Conservation (phyloP, 2,888 invertebrate species). For the Nyleta sp. region DNA sequence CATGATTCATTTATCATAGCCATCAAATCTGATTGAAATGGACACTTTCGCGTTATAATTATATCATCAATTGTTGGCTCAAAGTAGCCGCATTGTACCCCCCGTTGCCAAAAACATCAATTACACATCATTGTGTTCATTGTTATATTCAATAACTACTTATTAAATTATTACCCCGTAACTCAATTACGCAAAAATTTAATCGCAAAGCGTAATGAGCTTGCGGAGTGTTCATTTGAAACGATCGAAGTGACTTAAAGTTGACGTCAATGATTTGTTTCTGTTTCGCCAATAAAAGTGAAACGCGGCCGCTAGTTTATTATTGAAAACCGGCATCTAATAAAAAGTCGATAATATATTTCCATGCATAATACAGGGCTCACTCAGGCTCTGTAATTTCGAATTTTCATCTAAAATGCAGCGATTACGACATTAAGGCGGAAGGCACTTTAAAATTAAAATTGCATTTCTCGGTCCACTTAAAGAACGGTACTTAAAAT, state of each 20-base stretch:
- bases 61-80: constrained; percentile 51
- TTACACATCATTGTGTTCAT: constrained; percentile 22
- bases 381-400: not conserved
- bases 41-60: constrained; percentile 57
- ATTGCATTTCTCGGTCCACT: not conserved
- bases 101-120: constrained; percentile 29
- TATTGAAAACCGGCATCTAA: too few relatives aligned
- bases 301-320: too few relatives aligned
- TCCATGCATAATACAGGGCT: not conserved
- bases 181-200: not conserved
- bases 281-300: too few relatives aligned
- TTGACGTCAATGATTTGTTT: too few relatives aligned
- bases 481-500: not conserved
- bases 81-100: constrained; percentile 39
- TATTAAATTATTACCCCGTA: constrained; percentile 6
- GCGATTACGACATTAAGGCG: not conserved
- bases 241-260: too few relatives aligned
- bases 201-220: not conserved
- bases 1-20: constrained; percentile 59
- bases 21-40: constrained; percentile 58
- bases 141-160: constrained; percentile 21
- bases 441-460: constrained; percentile 9
- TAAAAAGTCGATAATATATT: constrained; percentile 3
- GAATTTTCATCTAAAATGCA: not conserved
- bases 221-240: not conserved